phyloP scores from a whole-genome alignment of 2,797 vertebrate species.

The Tragopan temminckii region DNA sequence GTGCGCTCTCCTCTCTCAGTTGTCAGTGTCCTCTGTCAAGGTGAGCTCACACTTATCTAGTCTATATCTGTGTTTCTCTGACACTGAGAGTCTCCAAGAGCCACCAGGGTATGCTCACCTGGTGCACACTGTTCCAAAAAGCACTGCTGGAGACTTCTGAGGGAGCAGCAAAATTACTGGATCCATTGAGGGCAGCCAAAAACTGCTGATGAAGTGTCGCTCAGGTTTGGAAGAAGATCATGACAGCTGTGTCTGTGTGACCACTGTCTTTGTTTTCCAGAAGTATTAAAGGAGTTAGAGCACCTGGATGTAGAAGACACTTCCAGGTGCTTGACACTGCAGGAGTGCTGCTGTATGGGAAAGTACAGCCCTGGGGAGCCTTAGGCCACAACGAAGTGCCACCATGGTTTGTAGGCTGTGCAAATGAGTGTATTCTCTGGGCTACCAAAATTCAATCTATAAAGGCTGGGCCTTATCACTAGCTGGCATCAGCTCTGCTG shows the following conservation, averaged over 20 bases:
- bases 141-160: not conserved
- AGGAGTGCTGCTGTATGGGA: accelerated
- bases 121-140: not conserved
- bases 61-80: not conserved
- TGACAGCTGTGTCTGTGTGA: accelerated
- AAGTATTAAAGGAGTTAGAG: accelerated
- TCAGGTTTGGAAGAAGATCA: not conserved
- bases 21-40: not conserved
- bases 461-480: accelerated
- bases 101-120: not conserved
- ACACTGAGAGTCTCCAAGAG: not conserved
- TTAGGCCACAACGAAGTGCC: not conserved
- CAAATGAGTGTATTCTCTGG: accelerated
- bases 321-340: no score
- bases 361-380: not conserved
- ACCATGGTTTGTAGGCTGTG: not conserved
- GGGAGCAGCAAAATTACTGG: not conserved
- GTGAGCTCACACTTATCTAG: not conserved
- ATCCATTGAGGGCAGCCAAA: not conserved
- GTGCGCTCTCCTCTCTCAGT: not conserved
- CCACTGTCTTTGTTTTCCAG: not conserved
- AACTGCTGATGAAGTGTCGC: not conserved
- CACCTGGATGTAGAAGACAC: not conserved
- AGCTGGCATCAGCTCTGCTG: not conserved
- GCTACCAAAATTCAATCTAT: not conserved